Evolutionary conservation across 1,140 invertebrate species (phyloP), one percentile per base, ranked within the genome.

Genomic region (Zaprionus inermis): DNA sequence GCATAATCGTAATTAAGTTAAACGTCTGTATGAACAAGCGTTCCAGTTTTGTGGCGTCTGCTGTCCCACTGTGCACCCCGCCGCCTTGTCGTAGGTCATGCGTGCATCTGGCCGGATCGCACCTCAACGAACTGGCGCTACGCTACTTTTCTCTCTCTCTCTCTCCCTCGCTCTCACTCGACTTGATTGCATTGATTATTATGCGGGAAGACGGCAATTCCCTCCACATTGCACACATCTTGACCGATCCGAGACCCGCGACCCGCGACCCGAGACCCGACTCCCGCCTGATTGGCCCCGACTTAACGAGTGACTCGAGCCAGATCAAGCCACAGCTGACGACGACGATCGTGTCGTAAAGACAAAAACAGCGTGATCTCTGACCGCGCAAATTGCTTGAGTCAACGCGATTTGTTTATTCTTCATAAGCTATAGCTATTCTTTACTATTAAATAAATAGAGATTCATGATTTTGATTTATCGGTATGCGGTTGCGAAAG

Each of bases 1-100:
- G 61, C 81, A 64, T 80, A 84, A 85, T 81, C 78, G 58, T 85
- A 81, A 81, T 78, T 81, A 79, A 83, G 77, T 80, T 80, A 84
- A 88, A 74, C 70, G 83, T 60, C 69, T 76, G 67, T 61, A 55
- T 36, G 38, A 66, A 68, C 54, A 66, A 68, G 49, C 46, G 51
- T 72, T 75, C 56, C 52, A 38, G 61, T 64, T 22, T 32, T 32
- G 30, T 76, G 79, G 74, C 78, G 76, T 76, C 78, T 66, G 56
- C 16, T 46, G 44, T 24, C 59, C 16, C 57, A 46, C 20, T 34
- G 18, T 28, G 18, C 46, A 14, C 24, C 44, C 10, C 16, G 5
- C 61, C 55, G 52, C 52, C 46, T 76, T 85, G 76, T 64, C 72
- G 79, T 80, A 86, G 82, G 79, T 85, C 82, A 74, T 71, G 82